These are phyloP conservation scores for Phyllostomus discolor DNA, from an alignment of 2,113 vertebrate species.

Conservation along the genomic window DNA sequence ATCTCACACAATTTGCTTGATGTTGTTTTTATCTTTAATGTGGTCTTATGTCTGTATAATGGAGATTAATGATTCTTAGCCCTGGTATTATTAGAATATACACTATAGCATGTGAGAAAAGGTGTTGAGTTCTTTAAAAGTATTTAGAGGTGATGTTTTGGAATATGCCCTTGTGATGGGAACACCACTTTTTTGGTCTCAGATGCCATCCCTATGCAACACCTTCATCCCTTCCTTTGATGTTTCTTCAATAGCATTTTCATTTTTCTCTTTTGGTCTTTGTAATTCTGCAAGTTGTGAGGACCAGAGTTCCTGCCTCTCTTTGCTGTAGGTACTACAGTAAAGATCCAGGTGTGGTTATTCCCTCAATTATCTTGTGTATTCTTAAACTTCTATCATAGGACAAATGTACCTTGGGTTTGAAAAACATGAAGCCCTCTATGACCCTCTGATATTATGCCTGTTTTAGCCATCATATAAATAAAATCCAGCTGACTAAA, in stretches of 20 bases:
- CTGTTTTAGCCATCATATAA: slow-evolving; percentile 82
- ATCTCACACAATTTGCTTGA: slow-evolving; percentile 40
- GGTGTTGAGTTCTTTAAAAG: background rate
- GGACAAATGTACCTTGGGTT: background rate
- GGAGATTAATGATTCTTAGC: slow-evolving; percentile 25
- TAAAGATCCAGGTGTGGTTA: background rate
- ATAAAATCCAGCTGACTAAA: slow-evolving; percentile 89
- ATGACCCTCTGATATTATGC: slow-evolving; percentile 25
- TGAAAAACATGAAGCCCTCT: background rate
- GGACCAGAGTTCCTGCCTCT: background rate
- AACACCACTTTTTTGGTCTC: slow-evolving; percentile 10
- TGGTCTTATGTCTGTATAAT: slow-evolving; percentile 49
- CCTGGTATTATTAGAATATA: background rate
- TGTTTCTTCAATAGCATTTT: background rate
- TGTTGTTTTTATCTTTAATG: slow-evolving; percentile 55
- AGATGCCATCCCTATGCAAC: background rate
- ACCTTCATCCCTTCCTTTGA: background rate
- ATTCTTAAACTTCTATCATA: background rate
- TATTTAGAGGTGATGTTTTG: slow-evolving; percentile 23
- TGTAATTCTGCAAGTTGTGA: background rate
- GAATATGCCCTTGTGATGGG: background rate
- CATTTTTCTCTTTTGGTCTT: slow-evolving; percentile 32
- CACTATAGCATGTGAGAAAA: background rate
- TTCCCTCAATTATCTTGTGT: background rate
- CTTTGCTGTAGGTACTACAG: background rate